Base-by-base conservation (phyloP, 2,888 invertebrate genomes). In the Drosophila buzzatii region DNA sequence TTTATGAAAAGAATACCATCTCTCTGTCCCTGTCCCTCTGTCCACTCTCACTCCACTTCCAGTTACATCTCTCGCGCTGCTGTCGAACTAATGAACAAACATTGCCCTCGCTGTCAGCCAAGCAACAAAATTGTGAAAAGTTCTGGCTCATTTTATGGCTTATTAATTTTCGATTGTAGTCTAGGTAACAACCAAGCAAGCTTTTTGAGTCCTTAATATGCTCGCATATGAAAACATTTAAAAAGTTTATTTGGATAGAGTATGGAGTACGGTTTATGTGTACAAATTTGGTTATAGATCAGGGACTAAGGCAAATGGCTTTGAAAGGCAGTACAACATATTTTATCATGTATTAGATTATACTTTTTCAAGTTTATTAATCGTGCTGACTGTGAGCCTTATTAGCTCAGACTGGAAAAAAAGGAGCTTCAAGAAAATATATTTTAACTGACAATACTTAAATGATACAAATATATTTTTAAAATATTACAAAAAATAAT, bases 101-200 rank as follows among this genome's bases (percentile, higher is more conserved):
- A 52, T 65, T 67, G 33, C 58, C 57, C 45, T 56, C 41, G 23
- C 49, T 37, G 14, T 18, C 12, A 42, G 10, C 27, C 61, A 47
- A 52, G 67, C 65, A 68, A 72, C 76, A 61, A 66, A 52, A 65
- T 52, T 52, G 39, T n/a, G 20, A 76, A 62, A 81, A 73, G 52
- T 79, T 72, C 55, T 63, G 68, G 70, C 70, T 58, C 47, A 73
- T 79, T 86, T 72, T 72, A 58, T 59, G 70, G 79, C 90, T 88
- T 86, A 90, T 86, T 86, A 81, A 90, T 72, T 81, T 74, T 45
- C 68, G 57, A 73, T 82, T 81, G 82, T 76, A 76, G 23, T 23
- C 14, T 31, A 44, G 23, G 27, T 51, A 53, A 31, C 14, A 18
- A 55, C n/a, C 55, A 41, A 16, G 23, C 39, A 39, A 39, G 27